phyloP scores from a whole-genome alignment of 1,140 invertebrate genomes.

The Atta texana region DNA sequence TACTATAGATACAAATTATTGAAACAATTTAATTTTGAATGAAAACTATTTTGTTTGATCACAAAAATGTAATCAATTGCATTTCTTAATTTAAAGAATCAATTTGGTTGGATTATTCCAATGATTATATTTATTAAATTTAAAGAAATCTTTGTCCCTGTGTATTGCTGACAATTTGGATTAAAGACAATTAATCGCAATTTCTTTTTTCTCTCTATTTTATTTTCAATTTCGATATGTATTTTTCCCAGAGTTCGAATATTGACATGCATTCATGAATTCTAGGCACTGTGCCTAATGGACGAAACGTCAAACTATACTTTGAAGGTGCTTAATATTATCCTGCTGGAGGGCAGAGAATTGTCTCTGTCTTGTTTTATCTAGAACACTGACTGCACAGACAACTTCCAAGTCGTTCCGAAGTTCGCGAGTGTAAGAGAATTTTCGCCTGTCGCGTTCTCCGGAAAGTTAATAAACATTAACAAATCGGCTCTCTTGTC shows the following conservation, averaged over 20 bases:
- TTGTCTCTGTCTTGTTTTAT: constrained; percentile 50
- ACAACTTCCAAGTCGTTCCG: constrained; percentile 32
- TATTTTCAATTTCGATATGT: background rate
- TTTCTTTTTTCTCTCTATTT: background rate
- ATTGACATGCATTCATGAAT: background rate
- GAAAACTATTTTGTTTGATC: too few relatives aligned
- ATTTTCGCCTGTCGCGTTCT: constrained; percentile 51
- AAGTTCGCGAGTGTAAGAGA: constrained; percentile 38
- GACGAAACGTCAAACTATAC: constrained; percentile 55
- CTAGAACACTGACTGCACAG: constrained; percentile 16
- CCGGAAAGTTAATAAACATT: constrained; percentile 60
- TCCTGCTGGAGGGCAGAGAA: constrained; percentile 22
- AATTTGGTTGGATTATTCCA: too few relatives aligned
- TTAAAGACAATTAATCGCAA: background rate
- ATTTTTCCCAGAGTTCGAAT: background rate
- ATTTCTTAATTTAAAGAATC: too few relatives aligned
- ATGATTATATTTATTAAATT: too few relatives aligned
- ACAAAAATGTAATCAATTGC: too few relatives aligned
- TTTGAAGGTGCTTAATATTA: constrained; percentile 37
- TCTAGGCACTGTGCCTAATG: constrained; percentile 25
- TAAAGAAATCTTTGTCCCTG: background rate
- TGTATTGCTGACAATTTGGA: background rate
- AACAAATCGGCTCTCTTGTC: constrained; percentile 45
- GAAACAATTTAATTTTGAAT: too few relatives aligned
- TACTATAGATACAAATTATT: too few relatives aligned